Evolutionary conservation across 64 coral and sea anemone genomes (phyloP).

Genomic region (Pocillopora damicornis): DNA sequence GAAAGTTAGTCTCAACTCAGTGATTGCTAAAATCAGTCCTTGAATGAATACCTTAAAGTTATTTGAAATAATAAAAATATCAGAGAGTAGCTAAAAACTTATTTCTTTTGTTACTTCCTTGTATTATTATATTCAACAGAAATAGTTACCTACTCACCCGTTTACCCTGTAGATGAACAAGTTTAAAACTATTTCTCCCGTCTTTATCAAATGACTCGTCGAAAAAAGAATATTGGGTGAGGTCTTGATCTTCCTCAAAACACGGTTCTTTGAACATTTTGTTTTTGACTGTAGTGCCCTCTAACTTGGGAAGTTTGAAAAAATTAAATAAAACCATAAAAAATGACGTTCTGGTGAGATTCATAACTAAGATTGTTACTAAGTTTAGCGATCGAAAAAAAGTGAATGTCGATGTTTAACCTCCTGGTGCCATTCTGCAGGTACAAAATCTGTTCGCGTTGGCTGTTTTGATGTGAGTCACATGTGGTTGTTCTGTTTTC

Average conservation of each 20-base stretch:
- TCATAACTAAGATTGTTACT: not conserved
- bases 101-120: not conserved
- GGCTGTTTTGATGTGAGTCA: not conserved
- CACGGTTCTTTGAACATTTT: not conserved
- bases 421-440: not conserved
- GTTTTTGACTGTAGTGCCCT: not conserved
- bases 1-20: too few relatives aligned
- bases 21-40: too few relatives aligned
- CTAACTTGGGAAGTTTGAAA: not conserved
- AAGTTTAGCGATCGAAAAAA: not conserved
- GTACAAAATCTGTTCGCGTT: not conserved
- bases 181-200: not conserved
- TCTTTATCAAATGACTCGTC: not conserved
- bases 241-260: conserved; percentile 7
- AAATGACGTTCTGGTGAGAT: not conserved
- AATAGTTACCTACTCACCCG: not conserved
- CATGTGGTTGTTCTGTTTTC: not conserved
- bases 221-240: not conserved
- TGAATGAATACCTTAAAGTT: too few relatives aligned
- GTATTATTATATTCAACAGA: not conserved
- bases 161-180: conserved; percentile 2
- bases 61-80: too few relatives aligned
- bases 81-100: not conserved
- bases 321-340: not conserved
- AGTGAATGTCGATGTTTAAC: not conserved